These are phyloP conservation scores for Spilarctia lutea DNA, from an alignment of 2,888 invertebrate genomes.

Conservation along the genomic window DNA sequence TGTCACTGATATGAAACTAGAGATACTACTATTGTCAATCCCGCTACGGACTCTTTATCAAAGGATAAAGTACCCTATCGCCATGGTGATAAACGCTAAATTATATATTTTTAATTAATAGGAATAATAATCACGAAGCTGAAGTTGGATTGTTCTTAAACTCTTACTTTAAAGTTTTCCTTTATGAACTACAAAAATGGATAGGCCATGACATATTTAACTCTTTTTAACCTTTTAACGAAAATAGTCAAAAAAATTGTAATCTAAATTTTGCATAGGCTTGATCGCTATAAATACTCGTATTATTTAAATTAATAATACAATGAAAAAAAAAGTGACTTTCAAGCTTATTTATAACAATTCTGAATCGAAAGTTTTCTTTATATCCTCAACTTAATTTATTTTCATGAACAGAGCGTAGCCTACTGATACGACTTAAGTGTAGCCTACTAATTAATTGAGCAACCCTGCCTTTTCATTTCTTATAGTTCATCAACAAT, in stretches of 20 bases:
- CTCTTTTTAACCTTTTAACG: no score
- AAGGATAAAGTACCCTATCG: background rate
- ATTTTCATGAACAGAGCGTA: background rate
- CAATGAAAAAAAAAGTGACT: no score
- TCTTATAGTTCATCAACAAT: constrained; percentile 65
- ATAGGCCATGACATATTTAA: no score
- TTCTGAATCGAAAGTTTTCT: background rate
- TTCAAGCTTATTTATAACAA: background rate
- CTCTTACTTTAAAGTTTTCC: no score
- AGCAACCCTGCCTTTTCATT: constrained; percentile 33
- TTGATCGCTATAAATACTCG: no score
- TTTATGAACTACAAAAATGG: no score
- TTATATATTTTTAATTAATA: background rate
- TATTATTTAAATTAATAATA: no score
- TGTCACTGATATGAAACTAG: background rate
- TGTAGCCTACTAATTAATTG: constrained; percentile 18
- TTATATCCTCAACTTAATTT: background rate
- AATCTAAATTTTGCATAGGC: no score
- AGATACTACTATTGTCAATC: background rate
- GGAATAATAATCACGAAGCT: background rate
- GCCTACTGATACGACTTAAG: background rate
- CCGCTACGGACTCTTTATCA: background rate
- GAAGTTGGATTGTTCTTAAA: no score
- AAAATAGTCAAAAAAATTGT: no score
- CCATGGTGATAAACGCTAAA: background rate